phyloP scores from a whole-genome alignment of 2,797 vertebrate species.

The Chanos chanos region DNA sequence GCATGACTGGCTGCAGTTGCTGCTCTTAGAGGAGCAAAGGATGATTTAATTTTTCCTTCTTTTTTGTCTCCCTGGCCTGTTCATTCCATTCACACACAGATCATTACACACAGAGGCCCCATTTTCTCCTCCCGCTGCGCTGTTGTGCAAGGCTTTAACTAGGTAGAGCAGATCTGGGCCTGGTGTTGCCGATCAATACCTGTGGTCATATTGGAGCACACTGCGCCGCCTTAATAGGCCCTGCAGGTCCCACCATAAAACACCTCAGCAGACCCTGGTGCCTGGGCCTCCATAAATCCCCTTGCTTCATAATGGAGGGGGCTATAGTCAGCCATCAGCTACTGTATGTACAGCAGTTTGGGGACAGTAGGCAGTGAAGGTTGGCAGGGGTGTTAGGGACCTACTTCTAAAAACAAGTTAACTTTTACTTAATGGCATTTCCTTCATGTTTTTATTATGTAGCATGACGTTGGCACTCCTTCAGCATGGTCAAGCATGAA shows the following conservation, averaged over 20 bases:
- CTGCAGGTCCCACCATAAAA: constrained; percentile 74
- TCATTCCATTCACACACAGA: constrained; percentile 67
- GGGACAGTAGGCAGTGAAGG: constrained; percentile 28
- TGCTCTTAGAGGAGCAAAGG: constrained; percentile 66
- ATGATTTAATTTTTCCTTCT: constrained; percentile 70
- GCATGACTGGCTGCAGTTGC: constrained; percentile 57
- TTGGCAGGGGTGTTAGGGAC: no score
- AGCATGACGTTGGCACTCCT: no score
- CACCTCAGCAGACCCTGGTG: constrained; percentile 62
- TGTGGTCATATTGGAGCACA: constrained; percentile 65
- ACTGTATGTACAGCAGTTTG: constrained; percentile 28
- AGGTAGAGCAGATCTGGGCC: constrained; percentile 59
- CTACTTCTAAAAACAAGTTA: no score
- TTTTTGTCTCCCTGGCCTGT: constrained; percentile 52
- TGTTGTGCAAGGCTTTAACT: constrained; percentile 68
- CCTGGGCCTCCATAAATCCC: constrained; percentile 61
- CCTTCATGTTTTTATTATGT: no score
- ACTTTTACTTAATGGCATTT: no score
- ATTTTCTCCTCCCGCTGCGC: constrained; percentile 71
- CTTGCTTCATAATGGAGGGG: no score
- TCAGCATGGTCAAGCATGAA: no score
- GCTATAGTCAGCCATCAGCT: no score
- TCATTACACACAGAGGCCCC: constrained; percentile 77
- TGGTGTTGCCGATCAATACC: constrained; percentile 68
- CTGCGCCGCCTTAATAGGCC: constrained; percentile 69